These are phyloP conservation scores for Phoxinus phoxinus DNA, from an alignment of 2,113 vertebrate genomes.

Conservation along the genomic window DNA sequence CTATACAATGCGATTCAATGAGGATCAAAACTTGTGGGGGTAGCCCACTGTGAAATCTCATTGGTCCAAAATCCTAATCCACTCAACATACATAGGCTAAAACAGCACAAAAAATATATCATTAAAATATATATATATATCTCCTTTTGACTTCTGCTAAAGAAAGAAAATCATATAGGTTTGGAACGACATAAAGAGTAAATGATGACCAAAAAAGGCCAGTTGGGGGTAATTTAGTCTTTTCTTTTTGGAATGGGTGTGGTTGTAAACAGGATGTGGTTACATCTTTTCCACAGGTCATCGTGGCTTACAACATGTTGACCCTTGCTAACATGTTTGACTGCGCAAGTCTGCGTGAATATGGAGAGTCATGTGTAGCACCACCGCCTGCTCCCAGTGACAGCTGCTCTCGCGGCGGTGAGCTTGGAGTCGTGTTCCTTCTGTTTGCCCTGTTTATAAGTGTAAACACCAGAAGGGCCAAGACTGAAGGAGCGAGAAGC, in stretches of 20 bases:
- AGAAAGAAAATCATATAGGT: no score
- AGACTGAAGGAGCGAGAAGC: constrained; percentile 61
- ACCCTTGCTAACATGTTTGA: background rate
- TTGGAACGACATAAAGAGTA: no score
- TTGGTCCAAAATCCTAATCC: no score
- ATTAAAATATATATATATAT: no score
- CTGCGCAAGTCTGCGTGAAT: background rate
- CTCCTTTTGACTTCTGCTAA: no score
- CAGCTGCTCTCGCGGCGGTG: constrained; percentile 73
- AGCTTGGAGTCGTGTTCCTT: constrained; percentile 50
- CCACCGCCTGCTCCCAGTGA: constrained; percentile 53
- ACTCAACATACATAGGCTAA: no score
- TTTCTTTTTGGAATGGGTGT: background rate
- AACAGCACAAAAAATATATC: no score
- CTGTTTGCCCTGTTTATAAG: constrained; percentile 54
- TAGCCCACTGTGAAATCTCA: no score
- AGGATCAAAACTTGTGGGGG: no score
- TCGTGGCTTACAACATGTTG: background rate
- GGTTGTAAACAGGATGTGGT: background rate
- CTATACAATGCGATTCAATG: no score
- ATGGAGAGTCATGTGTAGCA: background rate
- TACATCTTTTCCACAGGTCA: background rate
- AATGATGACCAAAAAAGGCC: background rate
- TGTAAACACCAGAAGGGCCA: constrained; percentile 76
- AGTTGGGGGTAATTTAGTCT: background rate